phyloP scores from a whole-genome alignment of 35 echinoderm and acorn worm species.

The Chiridota heheva region DNA sequence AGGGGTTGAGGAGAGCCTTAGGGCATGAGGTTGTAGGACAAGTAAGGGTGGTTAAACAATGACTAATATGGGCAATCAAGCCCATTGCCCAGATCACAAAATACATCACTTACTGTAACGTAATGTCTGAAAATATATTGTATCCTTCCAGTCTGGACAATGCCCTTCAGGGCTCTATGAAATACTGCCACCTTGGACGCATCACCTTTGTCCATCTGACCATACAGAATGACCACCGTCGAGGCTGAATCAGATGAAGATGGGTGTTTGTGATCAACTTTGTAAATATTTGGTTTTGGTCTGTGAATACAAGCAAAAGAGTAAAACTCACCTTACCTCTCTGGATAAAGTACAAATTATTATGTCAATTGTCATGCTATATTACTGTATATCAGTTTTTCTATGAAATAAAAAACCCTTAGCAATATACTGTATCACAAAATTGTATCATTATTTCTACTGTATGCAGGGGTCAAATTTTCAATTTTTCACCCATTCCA shows the following conservation, averaged over 20 bases:
- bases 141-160: conserved; percentile 51
- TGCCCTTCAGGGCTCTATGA: conserved; percentile 53
- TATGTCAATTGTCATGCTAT: too few relatives aligned
- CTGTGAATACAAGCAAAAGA: conserved; percentile 29
- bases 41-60: too few relatives aligned
- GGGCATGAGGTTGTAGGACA: too few relatives aligned
- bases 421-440: too few relatives aligned
- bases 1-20: too few relatives aligned
- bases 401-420: too few relatives aligned
- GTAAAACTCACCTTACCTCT: not conserved
- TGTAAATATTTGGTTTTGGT: conserved; percentile 63
- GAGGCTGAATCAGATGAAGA: conserved; percentile 29
- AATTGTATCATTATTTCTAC: too few relatives aligned
- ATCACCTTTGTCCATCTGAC: conserved; percentile 52
- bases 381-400: too few relatives aligned
- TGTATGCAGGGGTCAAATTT: too few relatives aligned
- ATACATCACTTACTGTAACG: conserved; percentile 74
- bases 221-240: conserved; percentile 76
- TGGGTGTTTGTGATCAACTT: conserved; percentile 80
- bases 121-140: conserved; percentile 95
- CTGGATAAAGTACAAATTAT: not conserved
- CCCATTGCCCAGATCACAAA: too few relatives aligned
- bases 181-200: conserved; percentile 51
- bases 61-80: too few relatives aligned
- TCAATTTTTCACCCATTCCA: too few relatives aligned